Evolutionary conservation across 2,797 vertebrate species (phyloP).

Genomic region (Syncerus caffer): DNA sequence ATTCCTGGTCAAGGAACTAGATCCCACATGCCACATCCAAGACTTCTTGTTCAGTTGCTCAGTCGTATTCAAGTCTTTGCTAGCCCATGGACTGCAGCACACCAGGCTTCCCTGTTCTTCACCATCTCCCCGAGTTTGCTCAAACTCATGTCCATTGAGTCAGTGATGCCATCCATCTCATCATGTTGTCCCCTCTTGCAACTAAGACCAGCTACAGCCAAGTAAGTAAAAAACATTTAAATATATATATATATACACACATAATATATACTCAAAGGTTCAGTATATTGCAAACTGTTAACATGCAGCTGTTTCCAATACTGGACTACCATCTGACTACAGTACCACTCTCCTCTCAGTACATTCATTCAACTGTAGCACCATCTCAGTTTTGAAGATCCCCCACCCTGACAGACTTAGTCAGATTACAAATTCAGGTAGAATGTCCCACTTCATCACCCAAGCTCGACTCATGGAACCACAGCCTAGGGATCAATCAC

Average conservation of each 20-base stretch:
- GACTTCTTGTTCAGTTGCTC: not conserved
- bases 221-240: not conserved
- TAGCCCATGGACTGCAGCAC: not conserved
- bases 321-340: not conserved
- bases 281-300: not conserved
- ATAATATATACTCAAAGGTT: not conserved
- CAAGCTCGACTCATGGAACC: not conserved
- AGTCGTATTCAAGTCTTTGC: not conserved
- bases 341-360: not conserved
- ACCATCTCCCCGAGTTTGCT: not conserved
- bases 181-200: not conserved
- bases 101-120: not conserved
- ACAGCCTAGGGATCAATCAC: not conserved
- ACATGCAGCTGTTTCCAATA: not conserved
- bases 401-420: not conserved
- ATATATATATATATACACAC: no score
- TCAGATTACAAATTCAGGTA: not conserved
- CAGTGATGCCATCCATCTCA: not conserved
- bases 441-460: not conserved
- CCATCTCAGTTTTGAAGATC: not conserved
- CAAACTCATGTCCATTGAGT: not conserved
- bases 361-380: not conserved
- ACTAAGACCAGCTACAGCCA: not conserved
- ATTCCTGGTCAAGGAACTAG: not conserved
- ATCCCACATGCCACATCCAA: not conserved